Base-by-base conservation (phyloP, 2,888 invertebrate species). In the Megamerina dolium region DNA sequence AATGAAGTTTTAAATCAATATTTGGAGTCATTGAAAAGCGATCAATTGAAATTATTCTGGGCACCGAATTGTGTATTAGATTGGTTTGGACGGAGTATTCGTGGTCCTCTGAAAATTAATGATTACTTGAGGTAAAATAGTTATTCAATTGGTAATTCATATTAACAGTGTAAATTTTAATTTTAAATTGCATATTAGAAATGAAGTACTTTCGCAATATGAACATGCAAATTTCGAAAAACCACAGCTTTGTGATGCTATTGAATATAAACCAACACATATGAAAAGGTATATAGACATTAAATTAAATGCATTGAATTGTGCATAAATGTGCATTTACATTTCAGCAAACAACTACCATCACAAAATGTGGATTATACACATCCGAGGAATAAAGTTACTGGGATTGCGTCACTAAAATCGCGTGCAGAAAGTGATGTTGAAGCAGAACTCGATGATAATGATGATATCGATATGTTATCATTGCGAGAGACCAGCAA, bases 21-120 rank as follows among this genome's bases (percentile, higher is more conserved):
- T 46, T 50, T 59, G 50, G 54, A 50, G 29, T 46, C 56, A 29
- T 60, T 54, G 47, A 52, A 52, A 35, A 54, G 49, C 14, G 52
- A 55, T 35, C 51, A 53, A 6, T 54, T 58, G 17, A 59, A 59
- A 35, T 52, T 48, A 27, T 52, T 43, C 45, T 50, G 64, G 23
- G 60, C 63, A 18, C 54, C 60, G 23, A 66, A 65, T 47, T 49
- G 57, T 37, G 57, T 56, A 1, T 41, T 65, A 4, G 64, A 66
- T 41, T 66, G 63, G 63, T 66, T 61, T 51, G 64, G 64, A 2
- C 54, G 60, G 29, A 61, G 60, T 5, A 49, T 66, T 31, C 57
- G 57, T 34, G 60, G 59, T 16, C 55, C 54, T 14, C 41, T 48
- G 5, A 59, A 57, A 46, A 59, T 64, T 9, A 54, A 60, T 35